These are phyloP conservation scores for Indri indri DNA, from an alignment of 2,113 vertebrate species.

Conservation along the genomic window DNA sequence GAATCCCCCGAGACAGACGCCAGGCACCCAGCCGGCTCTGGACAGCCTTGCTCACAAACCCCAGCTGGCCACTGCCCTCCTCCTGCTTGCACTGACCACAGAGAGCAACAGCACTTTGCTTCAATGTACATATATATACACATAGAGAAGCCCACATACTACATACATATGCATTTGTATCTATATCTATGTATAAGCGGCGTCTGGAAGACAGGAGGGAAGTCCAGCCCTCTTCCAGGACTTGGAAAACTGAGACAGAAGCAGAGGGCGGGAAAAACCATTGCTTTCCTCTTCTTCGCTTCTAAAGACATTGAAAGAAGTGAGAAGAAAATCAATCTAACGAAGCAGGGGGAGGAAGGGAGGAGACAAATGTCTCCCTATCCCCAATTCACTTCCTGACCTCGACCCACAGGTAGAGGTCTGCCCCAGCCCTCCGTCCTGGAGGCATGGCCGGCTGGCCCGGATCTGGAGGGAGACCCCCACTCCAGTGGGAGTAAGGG, in stretches of 20 bases:
- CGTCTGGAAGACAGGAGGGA: constrained; percentile 44
- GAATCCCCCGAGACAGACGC: not conserved
- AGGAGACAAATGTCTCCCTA: not conserved
- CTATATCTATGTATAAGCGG: constrained; percentile 73
- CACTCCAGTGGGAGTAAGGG: not conserved
- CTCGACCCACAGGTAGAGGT: not conserved
- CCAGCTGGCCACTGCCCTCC: not conserved
- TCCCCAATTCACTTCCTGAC: not conserved
- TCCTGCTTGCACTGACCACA: not conserved
- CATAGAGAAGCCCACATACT: constrained; percentile 54
- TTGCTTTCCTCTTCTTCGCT: constrained; percentile 38
- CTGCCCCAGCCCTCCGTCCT: not conserved
- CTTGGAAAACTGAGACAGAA: constrained; percentile 56
- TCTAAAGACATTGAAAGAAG: constrained; percentile 38
- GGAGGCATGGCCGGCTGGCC: not conserved
- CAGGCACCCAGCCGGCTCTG: not conserved
- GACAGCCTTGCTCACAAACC: not conserved
- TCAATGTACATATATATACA: constrained; percentile 64
- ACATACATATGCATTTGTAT: constrained; percentile 65
- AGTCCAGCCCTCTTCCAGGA: constrained; percentile 19
- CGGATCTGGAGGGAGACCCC: not conserved
- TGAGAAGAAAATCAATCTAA: not conserved
- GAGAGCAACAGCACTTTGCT: constrained; percentile 50
- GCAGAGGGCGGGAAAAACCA: constrained; percentile 44
- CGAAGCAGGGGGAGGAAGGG: not conserved